Evolutionary conservation across 1,140 invertebrate species (phyloP), one percentile per base, ranked within the genome.

Genomic region (Ceratosolen fusciceps): DNA sequence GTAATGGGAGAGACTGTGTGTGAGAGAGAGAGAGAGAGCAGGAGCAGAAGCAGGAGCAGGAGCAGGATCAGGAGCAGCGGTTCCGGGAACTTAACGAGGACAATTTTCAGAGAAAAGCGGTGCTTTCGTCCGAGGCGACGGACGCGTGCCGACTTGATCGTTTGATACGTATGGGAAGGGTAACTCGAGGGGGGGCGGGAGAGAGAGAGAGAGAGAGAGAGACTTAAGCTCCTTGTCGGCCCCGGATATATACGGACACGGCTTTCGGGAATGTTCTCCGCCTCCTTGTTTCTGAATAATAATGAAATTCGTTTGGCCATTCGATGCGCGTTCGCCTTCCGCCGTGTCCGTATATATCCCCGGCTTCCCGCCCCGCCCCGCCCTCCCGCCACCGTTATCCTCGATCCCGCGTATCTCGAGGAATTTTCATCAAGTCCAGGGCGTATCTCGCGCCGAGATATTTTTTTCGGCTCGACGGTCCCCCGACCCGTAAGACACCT

Each of bases 221-320:
- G 58, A 74, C 79, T 77, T 70, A 74, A 70, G 67, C 73, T 60
- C 54, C 43, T 65, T 77, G 74, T 47, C 74, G 43, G 77, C 73
- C 80, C 77, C 54, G 74, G 62, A 81, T 81, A 83, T 81, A 67
- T 77, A 78, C 77, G 62, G 74, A 62, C 81, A 80, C 78, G 72
- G 60, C 75, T 80, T 52, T 2, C 49, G 4, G 21, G 26, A 72
- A 72, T 72, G 24, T 29, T 31, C 29, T 72, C 56, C n/a, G 70
- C 29, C 16, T n/a, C 3, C n/a, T 24, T 26, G 26, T 39, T 31
- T 39, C 7, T 7, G 43, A 70, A 70, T 26, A 16, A 1, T 54
- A 54, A 54, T 54, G 19, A 54, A 54, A 54, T 58, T 58, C 54
- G 24, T 26, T 58, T 58, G 24, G 1, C 26, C n/a, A n/a, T 26